Evolutionary conservation across 2,113 vertebrate species (phyloP), one percentile per base, ranked within the genome.

Genomic region (Oreochromis aureus): DNA sequence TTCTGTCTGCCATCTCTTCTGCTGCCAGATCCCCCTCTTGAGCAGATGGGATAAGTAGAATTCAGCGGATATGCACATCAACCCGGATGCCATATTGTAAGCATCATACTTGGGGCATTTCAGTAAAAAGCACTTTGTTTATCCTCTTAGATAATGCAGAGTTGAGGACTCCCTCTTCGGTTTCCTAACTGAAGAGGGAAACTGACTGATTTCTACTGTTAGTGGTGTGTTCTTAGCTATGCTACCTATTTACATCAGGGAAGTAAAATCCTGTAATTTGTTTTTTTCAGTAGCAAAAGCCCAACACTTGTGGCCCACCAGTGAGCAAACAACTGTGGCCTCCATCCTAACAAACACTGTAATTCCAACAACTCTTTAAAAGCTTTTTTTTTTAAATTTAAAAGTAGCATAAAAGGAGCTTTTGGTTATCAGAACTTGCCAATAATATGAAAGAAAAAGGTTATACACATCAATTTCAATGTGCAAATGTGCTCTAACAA

Each of bases 21-120:
- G 30, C 61, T 84, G 80, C 83, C 87, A 90, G 73, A 91, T 83
- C 58, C 81, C 83, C 78, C 78, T 84, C 80, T 85, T 71, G 82
- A 93, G 81, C 94, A 95, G 94, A 95, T 95, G 94, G 93, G 84
- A 83, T 86, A 88, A 90, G 90, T 41, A 86, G 79, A 78, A 90
- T 78, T 89, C 51, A 89, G 48, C 34, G 12, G 87, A 91, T 89
- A 91, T 87, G 87, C 91, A 89, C 88, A 91, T 89, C 89, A 51
- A 84, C 86, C 85, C 39, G 16, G 76, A 91, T 81, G 56, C 87
- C 91, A 92, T 88, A 87, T 92, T 92, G 88, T 85, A 78, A 78
- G 88, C 83, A 81, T 69, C 61, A 61, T 48, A 94, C 86, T 89
- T 59, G 41, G 34, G 87, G 91, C 83, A 89, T 83, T 86, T 85